Evolutionary conservation across 2,797 vertebrate genomes (phyloP).

Genomic region (Chloroceryle inda): DNA sequence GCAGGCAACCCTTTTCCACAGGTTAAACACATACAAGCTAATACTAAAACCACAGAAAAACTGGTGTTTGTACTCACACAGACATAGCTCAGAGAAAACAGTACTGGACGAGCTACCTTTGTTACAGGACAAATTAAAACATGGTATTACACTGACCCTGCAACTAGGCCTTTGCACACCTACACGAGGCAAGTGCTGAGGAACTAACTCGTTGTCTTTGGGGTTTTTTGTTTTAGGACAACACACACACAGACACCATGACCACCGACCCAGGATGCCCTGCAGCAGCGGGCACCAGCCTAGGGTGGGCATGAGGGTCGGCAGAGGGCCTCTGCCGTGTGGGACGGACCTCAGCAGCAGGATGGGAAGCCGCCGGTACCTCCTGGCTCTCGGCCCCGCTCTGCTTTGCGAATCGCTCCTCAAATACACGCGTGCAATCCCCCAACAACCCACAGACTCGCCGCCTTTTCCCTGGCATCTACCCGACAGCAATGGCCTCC

Average conservation of each 20-base stretch:
- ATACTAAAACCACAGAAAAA: neutral
- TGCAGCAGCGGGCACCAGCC: neutral
- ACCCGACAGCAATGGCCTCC: neutral
- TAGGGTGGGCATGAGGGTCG: fast-evolving
- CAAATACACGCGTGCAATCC: fast-evolving
- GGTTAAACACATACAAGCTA: neutral
- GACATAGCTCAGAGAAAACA: neutral
- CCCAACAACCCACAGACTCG: fast-evolving
- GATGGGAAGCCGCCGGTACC: fast-evolving
- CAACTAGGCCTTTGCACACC: neutral
- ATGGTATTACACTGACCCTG: neutral
- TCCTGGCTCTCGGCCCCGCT: neutral
- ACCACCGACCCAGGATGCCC: neutral
- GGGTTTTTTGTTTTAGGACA: too few relatives aligned
- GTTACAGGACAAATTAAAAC: conserved; percentile 33
- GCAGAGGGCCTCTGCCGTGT: too few relatives aligned
- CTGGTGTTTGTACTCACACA: neutral
- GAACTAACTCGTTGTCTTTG: neutral
- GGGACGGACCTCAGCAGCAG: too few relatives aligned
- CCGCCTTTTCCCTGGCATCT: too few relatives aligned
- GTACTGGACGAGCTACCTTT: neutral
- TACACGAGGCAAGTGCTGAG: neutral
- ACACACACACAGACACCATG: fast-evolving
- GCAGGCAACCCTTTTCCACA: fast-evolving
- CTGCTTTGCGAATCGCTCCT: fast-evolving